These are phyloP conservation scores for Apamea anceps DNA, from an alignment of 2,888 invertebrate species.

Conservation along the genomic window DNA sequence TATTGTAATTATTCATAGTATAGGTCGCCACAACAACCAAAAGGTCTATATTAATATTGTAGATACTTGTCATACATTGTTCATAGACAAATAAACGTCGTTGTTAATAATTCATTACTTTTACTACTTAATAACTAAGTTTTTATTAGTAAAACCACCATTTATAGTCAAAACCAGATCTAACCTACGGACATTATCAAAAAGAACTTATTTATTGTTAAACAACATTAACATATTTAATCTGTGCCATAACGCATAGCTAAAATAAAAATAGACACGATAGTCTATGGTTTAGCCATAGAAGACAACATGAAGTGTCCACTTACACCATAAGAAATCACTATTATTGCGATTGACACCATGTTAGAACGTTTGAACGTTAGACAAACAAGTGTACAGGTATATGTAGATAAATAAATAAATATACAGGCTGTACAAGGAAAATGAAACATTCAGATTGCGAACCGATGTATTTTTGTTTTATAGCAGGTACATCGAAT, in stretches of 20 bases:
- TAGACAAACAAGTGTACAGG: constrained; percentile 22
- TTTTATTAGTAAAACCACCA: constrained; percentile 60
- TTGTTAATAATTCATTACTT: constrained; percentile 55
- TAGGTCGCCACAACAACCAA: not conserved
- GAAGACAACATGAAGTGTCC: constrained; percentile 1
- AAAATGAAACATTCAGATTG: not conserved
- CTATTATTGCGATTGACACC: not conserved
- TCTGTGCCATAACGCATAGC: constrained; percentile 21
- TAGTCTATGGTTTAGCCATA: constrained; percentile 15
- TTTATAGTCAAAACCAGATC: constrained; percentile 44
- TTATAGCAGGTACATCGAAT: no score
- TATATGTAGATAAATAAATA: no score
- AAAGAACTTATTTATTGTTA: constrained; percentile 37
- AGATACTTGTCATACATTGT: constrained; percentile 10
- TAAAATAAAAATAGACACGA: constrained; percentile 23
- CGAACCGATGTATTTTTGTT: not conserved
- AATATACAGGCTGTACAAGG: constrained; percentile 28
- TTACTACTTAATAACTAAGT: constrained; percentile 58
- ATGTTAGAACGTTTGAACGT: not conserved
- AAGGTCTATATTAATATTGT: constrained; percentile 1
- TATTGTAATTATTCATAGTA: constrained; percentile 20
- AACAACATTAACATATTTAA: constrained; percentile 30
- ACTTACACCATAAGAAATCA: not conserved
- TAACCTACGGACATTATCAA: constrained; percentile 53
- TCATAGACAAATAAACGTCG: constrained; percentile 31